Base-by-base conservation (phyloP, 2,113 vertebrate genomes). In the Chloropsis hardwickii region DNA sequence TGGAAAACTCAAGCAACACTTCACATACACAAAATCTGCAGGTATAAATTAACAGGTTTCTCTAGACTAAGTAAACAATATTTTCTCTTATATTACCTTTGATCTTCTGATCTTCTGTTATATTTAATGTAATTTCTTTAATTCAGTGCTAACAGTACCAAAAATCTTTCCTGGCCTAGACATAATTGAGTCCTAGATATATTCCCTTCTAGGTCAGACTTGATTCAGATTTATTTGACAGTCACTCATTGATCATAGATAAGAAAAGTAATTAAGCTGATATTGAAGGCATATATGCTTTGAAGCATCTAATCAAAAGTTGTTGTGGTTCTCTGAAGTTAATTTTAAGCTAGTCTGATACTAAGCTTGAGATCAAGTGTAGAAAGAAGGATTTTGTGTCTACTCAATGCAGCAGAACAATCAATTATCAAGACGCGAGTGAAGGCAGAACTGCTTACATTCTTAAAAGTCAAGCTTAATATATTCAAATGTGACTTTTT, bases 401-500 rank as follows among this genome's bases (percentile, higher is more conserved):
- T 54, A 14, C 10, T 83, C 21, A 89, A 85, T 42, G 56, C 37
- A 83, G 53, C 47, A 89, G 58, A 92, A 85, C 28, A 89, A 92
- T 88, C 50, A 86, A 60, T 94, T 91, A 67, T 56, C 73, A 45
- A 86, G 37, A 35, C 77, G 29, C 5, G 48, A 88, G 25, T 57
- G 56, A 81, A 89, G 62, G 51, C 27, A 74, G 21, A 95, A 88
- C 7, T 64, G 42, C 28, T 84, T 45, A 45, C 6, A 6, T 84
- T 62, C 65, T 87, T 87, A 92, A 90, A 97, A 94, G 37, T 85
- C 51, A 87, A 4, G 67, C 6, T 48, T 92, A 92, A 95, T 48
- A 11, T 51, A 92, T 92, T 97, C 35, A 96, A 82, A 92, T 95
- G 17, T 56, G 76, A 86, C 40, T 97, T 94, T 95, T 79, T 58